Evolutionary conservation across 2,888 invertebrate species (phyloP), one percentile per base, ranked within the genome.

Genomic region (Chrysolina americana): DNA sequence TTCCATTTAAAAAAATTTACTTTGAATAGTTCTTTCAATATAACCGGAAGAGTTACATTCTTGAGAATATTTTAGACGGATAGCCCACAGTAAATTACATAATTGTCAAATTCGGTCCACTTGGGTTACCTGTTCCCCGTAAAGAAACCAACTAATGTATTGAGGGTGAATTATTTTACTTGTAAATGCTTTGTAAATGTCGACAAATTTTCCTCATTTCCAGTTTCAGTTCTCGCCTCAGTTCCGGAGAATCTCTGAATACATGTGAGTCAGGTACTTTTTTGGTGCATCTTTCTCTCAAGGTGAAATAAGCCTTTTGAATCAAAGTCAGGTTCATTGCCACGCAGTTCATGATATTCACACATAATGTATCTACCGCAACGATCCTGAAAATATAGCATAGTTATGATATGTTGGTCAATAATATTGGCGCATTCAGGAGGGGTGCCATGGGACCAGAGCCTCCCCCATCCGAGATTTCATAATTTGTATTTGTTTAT

Each of bases 331-430:
- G 79, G 77, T 86, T 84, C 10, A 81, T 82, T 1, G 82, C 84
- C 36, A 84, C 80, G 65, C 82, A 83, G 76, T 86, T 87, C 80
- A 87, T 83, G 11, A 86, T 82, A 74, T 86, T 86, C 83, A 86
- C 85, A 74, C 85, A 85, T 36, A 86, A 68, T 2, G 82, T 81
- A 73, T 86, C 86, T 75, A 85, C 82, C 15, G 84, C 85, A 28
- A 85, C 81, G 56, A 87, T 83, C 68, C 84, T 85, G 70, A 81
- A 84, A 76, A 44, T 77, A 8, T 80, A 36, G 78, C 2, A 83
- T 56, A 1, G 81, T 66, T 6, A 83, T 6, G 13, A 47, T n/a
- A 47, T 47, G 47, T 3, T 4, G 2, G 9, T 47, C 13, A 15
- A 2, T 47, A 15, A 0, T 47, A 15, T 28, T 28, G n/a, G n/a